Percentiles rank a stretch among this genome's conserved stretches.
These are phyloP conservation scores for Clarias platycephalus DNA, from an alignment of 2,797 vertebrate genomes.

Conservation along the genomic window DNA sequence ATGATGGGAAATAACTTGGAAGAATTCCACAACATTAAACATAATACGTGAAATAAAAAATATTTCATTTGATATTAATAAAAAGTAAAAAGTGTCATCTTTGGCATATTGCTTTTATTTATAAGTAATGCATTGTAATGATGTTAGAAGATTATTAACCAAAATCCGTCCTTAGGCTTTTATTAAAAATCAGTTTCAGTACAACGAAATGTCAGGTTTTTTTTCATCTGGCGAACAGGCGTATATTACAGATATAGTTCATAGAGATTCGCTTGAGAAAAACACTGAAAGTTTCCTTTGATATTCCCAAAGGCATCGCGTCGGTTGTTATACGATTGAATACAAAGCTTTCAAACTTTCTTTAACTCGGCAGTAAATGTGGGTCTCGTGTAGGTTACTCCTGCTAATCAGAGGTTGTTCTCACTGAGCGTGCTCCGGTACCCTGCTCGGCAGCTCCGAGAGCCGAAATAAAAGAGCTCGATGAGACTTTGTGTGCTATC, in stretches of 20 bases:
- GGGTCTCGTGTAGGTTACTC: conserved; percentile 12
- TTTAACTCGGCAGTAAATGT: conserved; percentile 3
- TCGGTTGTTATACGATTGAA: not conserved
- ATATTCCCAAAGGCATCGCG: not conserved
- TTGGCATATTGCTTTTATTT: not conserved
- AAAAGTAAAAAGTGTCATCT: not conserved
- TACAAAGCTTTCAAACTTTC: conserved; percentile 9
- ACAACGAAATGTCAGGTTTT: not conserved
- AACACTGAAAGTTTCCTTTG: not conserved
- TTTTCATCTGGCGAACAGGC: not conserved
- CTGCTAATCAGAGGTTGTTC: conserved; percentile 27
- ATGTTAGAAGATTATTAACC: too few species aligned
- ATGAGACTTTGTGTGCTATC: conserved; percentile 16
- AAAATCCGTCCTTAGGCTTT: not conserved
- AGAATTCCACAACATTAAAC: not conserved
- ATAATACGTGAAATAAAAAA: not conserved
- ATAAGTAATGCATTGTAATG: not conserved
- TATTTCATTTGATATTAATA: not conserved
- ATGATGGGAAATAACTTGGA: too few species aligned
- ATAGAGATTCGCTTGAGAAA: not conserved
- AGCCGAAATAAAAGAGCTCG: conserved; percentile 20
- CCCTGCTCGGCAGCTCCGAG: conserved; percentile 5
- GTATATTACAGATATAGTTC: not conserved
- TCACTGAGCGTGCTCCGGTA: not conserved
- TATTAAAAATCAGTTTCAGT: not conserved